Conservation (phyloP, 2,888 invertebrate genomes). For the Perizoma flavofasciatum region DNA sequence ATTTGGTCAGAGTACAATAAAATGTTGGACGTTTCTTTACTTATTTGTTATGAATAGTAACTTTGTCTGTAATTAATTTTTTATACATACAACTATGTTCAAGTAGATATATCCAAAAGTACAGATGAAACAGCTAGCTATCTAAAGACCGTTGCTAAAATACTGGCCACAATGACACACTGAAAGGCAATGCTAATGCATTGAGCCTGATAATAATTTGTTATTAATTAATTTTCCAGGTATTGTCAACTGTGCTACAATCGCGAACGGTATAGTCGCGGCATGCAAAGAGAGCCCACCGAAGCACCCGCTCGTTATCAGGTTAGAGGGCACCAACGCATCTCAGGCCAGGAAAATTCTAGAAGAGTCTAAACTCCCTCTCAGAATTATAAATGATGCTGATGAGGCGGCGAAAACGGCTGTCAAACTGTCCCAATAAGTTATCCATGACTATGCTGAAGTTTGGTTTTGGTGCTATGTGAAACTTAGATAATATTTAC, state of each 20-base stretch:
- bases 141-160: too few species aligned
- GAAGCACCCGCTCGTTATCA: slow-evolving; percentile 94
- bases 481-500: too few species aligned
- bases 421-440: slow-evolving; percentile 80
- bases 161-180: too few species aligned
- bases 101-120: too few species aligned
- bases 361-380: slow-evolving; percentile 91
- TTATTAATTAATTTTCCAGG: slow-evolving; percentile 75
- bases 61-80: too few species aligned
- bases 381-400: slow-evolving; percentile 92
- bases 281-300: slow-evolving; percentile 92
- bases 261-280: slow-evolving; percentile 97
- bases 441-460: not conserved
- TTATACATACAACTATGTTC: too few species aligned
- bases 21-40: too few species aligned
- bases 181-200: too few species aligned
- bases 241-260: slow-evolving; percentile 98
- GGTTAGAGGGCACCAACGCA: slow-evolving; percentile 98
- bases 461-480: slow-evolving; percentile 7
- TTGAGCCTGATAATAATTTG: too few species aligned
- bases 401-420: slow-evolving; percentile 97
- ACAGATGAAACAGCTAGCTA: too few species aligned
- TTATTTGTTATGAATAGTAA: too few species aligned
- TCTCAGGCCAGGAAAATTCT: slow-evolving; percentile 92
- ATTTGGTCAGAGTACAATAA: too few species aligned